phyloP scores from a whole-genome alignment of 53 echinoderm and acorn worm genomes.

The Mesocentrotus franciscanus region DNA sequence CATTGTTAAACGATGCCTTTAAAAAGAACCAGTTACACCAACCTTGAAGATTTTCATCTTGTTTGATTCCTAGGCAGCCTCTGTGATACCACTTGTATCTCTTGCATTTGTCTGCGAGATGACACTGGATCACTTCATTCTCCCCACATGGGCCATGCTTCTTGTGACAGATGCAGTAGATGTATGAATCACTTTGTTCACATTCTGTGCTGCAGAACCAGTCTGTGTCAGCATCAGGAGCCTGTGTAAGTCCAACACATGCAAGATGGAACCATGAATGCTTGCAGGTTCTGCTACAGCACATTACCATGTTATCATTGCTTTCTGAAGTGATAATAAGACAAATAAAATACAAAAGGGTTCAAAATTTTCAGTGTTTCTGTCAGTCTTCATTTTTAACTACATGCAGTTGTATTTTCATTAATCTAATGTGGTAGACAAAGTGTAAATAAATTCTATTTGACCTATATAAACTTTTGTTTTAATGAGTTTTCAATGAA shows the following conservation, averaged over 20 bases:
- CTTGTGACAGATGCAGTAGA: slow-evolving; percentile 67
- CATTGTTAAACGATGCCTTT: too few species aligned
- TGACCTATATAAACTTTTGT: too few species aligned
- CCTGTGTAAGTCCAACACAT: slow-evolving; percentile 44
- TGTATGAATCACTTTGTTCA: slow-evolving; percentile 35
- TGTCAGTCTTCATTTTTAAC: too few species aligned
- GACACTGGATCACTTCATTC: slow-evolving; percentile 64
- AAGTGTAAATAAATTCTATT: too few species aligned
- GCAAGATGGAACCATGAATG: slow-evolving; percentile 44
- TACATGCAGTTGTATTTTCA: too few species aligned
- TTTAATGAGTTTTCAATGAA: too few species aligned
- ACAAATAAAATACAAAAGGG: too few species aligned
- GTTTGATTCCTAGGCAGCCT: background rate
- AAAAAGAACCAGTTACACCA: too few species aligned
- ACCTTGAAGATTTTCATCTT: slow-evolving; percentile 14
- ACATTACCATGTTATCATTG: background rate
- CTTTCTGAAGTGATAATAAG: background rate
- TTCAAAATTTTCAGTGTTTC: too few species aligned
- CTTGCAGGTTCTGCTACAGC: slow-evolving; percentile 28
- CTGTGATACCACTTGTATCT: slow-evolving; percentile 65
- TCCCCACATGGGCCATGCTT: background rate
- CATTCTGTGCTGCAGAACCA: slow-evolving; percentile 63
- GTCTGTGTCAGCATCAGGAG: slow-evolving; percentile 25
- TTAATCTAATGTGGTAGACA: too few species aligned
- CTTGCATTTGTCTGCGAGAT: slow-evolving; percentile 50